These are phyloP conservation scores for Peromyscus aztecus DNA, from an alignment of 2,797 vertebrate genomes.

Conservation along the genomic window DNA sequence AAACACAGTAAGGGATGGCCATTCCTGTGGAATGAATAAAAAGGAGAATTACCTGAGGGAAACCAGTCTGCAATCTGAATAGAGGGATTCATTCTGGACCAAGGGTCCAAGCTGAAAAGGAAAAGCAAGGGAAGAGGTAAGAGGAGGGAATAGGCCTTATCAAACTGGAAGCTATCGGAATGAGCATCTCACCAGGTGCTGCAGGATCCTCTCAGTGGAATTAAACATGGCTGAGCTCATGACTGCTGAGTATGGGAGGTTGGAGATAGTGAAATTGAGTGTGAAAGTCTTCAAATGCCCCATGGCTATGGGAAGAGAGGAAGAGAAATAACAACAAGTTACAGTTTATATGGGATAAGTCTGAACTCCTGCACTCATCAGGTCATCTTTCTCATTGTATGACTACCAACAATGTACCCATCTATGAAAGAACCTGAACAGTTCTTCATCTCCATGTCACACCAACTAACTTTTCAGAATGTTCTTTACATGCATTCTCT, in stretches of 20 bases:
- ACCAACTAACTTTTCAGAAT: not conserved
- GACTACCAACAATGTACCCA: not conserved
- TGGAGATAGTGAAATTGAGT: conserved; percentile 75
- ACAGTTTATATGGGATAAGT: not conserved
- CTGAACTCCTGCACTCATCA: not conserved
- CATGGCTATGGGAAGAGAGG: not conserved
- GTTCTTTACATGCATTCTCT: not conserved
- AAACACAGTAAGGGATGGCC: not conserved
- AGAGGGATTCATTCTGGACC: conserved; percentile 79
- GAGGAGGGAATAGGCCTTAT: not conserved
- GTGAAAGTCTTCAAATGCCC: conserved; percentile 31
- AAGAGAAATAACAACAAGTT: not conserved
- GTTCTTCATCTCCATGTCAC: not conserved
- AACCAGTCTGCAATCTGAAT: conserved; percentile 75
- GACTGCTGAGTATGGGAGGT: conserved; percentile 60
- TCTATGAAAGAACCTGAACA: not conserved
- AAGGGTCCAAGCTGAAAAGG: conserved; percentile 68
- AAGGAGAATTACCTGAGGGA: conserved; percentile 83
- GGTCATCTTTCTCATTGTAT: not conserved
- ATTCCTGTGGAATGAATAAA: not conserved
- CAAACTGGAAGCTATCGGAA: not conserved
- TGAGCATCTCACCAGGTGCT: conserved; percentile 49
- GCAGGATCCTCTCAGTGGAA: conserved; percentile 79
- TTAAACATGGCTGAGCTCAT: conserved; percentile 81
- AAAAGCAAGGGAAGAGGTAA: not conserved